Base-by-base conservation (phyloP, 2,797 vertebrate species). In the Acipenser ruthenus region DNA sequence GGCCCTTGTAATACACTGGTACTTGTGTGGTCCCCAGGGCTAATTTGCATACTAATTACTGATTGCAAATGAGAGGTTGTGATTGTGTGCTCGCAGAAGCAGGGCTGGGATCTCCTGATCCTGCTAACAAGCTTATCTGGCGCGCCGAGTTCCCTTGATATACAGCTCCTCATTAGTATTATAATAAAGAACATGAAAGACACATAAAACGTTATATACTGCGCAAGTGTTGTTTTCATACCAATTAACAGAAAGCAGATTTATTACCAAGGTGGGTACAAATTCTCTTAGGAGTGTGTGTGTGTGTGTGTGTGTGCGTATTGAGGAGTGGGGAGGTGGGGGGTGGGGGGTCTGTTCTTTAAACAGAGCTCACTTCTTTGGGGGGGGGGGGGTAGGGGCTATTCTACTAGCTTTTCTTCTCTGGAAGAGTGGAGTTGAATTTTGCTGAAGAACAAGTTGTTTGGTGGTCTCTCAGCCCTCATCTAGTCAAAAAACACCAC, bases 41-140 rank as follows among this genome's bases (percentile, higher is more conserved):
- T 98, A 94, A 99, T 98, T 98, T 97, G 94, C 96, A 99, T 99
- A 97, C 94, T 98, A 99, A 99, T 99, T 99, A 98, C 96, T 90
- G 92, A 93, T 95, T 97, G 95, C 94, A 96, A 99, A 99, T 97
- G 87, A 93, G 92, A 90, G 89, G 83, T 61, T 72, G 73, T 53
- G 72, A 78, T 78, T 80, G 76, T 79, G 79, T 75, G 72, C 74
- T 67, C 73, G 77, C 83, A 73, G 80, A 86, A 87, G 79, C 84
- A 79, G 71, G 60, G 70, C 87, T 89, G 85, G 87, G 90, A 88
- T 92, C 90, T 89, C 92, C 89, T 93, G 86, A 96, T 96, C 93
- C 92, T 93, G 93, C 94, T 97, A 95, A 97, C 95, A 92, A 95
- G 95, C 95, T 98, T 97, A 96, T 97, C 94, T 86, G 70, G 86